phyloP scores from a whole-genome alignment of 2,888 invertebrate species.

The Drosophila picticornis region DNA sequence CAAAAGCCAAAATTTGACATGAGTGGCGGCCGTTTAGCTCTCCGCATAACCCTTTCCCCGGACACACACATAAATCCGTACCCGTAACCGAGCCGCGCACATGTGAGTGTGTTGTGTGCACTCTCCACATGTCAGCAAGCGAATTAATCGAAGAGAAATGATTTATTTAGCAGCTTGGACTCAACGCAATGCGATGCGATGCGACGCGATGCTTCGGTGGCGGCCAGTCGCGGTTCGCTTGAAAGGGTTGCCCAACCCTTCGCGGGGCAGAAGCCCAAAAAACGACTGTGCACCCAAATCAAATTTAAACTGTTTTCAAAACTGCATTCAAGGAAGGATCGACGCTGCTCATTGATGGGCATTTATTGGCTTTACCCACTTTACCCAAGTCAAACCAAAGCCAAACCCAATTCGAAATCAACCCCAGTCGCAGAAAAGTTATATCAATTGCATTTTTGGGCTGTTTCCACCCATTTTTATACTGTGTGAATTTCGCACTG shows the following conservation, averaged over 20 bases:
- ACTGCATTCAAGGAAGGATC: slow-evolving; percentile 68
- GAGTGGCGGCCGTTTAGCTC: slow-evolving; percentile 75
- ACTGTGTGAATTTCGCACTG: slow-evolving; percentile 64
- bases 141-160: slow-evolving; percentile 86
- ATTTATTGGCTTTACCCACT: slow-evolving; percentile 71
- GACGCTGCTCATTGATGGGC: slow-evolving; percentile 74
- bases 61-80: slow-evolving; percentile 4
- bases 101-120: slow-evolving; percentile 43
- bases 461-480: slow-evolving; percentile 43
- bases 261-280: slow-evolving; percentile 12
- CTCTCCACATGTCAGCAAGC: slow-evolving; percentile 85
- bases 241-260: slow-evolving; percentile 66
- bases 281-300: slow-evolving; percentile 72
- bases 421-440: slow-evolving; percentile 12
- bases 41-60: slow-evolving; percentile 35
- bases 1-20: slow-evolving; percentile 83
- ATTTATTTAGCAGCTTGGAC: slow-evolving; percentile 83
- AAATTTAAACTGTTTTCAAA: slow-evolving; percentile 81
- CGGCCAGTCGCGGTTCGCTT: slow-evolving; percentile 56
- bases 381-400: slow-evolving; percentile 15
- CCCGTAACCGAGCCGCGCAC: slow-evolving; percentile 14
- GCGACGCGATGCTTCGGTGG: slow-evolving; percentile 69
- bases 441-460: slow-evolving; percentile 53
- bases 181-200: background rate
- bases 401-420: slow-evolving; percentile 12